phyloP scores from a whole-genome alignment of 2,888 invertebrate species.

The Caenorhabditis imperialis region DNA sequence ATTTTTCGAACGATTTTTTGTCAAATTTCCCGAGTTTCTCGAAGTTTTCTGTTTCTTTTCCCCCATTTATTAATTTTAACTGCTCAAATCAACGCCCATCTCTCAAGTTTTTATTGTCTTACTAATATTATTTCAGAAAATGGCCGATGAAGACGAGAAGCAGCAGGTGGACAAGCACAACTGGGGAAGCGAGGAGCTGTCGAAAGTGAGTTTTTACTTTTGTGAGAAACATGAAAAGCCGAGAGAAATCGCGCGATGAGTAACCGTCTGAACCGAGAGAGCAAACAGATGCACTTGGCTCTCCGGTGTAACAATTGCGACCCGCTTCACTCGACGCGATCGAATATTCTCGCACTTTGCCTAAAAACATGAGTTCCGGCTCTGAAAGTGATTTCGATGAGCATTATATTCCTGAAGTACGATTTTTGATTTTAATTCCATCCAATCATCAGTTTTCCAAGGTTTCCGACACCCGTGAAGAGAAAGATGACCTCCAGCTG shows the following conservation, averaged over 20 bases:
- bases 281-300: conserved; percentile 36
- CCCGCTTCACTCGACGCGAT: neutral
- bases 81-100: too few species aligned
- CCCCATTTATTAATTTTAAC: neutral
- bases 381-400: conserved; percentile 52
- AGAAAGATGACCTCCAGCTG: conserved; percentile 59
- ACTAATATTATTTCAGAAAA: conserved; percentile 25
- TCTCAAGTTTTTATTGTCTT: too few species aligned
- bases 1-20: too few species aligned
- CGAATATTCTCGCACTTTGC: conserved; percentile 17
- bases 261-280: conserved; percentile 32
- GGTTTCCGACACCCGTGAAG: conserved; percentile 64
- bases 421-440: neutral
- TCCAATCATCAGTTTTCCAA: conserved; percentile 23
- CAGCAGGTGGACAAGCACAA: conserved; percentile 66
- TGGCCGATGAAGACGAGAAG: conserved; percentile 59
- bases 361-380: conserved; percentile 17
- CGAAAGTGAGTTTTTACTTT: conserved; percentile 57
- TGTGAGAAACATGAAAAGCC: too few species aligned
- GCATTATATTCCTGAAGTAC: conserved; percentile 50
- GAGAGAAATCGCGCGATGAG: too few species aligned
- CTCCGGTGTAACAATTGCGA: conserved; percentile 35
- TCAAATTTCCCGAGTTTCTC: too few species aligned
- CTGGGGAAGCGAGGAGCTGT: conserved; percentile 70
- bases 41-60: neutral